Evolutionary conservation across 1,140 invertebrate genomes (phyloP).

Genomic region (Pseudomyrmex dendroicus): DNA sequence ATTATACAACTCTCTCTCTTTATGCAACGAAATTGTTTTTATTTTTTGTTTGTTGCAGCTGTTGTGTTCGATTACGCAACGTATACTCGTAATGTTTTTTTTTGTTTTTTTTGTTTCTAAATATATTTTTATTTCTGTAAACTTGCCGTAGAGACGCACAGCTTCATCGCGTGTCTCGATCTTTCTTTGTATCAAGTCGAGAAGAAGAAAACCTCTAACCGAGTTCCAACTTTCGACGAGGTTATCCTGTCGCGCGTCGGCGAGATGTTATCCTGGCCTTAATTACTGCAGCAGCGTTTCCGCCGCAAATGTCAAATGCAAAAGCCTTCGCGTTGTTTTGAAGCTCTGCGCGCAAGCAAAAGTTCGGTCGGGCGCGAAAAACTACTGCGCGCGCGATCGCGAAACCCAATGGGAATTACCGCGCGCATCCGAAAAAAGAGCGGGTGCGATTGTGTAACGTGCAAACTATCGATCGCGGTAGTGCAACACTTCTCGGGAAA

Average conservation of each 20-base stretch:
- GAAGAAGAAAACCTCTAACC: neutral
- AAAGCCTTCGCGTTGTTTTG: neutral
- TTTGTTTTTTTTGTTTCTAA: too few relatives aligned
- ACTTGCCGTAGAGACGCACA: too few relatives aligned
- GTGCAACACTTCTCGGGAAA: neutral
- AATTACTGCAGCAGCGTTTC: constrained; percentile 14
- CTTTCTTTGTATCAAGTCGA: neutral
- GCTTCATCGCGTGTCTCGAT: too few relatives aligned
- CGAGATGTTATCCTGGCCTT: constrained; percentile 36
- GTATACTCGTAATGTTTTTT: too few relatives aligned
- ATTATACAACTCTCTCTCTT: too few relatives aligned
- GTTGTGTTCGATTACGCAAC: too few relatives aligned
- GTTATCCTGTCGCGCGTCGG: neutral
- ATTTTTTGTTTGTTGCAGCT: too few relatives aligned
- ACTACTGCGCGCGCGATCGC: neutral
- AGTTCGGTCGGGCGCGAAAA: neutral
- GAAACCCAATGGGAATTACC: constrained; percentile 42
- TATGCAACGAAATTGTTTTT: too few relatives aligned
- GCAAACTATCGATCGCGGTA: constrained; percentile 17
- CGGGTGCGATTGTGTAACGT: constrained; percentile 26
- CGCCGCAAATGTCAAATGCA: constrained; percentile 41
- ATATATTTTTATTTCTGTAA: too few relatives aligned
- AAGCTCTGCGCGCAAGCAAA: neutral
- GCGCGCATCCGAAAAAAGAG: neutral
- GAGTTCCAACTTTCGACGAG: neutral